Conservation (phyloP, 2,797 vertebrate species). For the Cryptoblepharus egeriae region DNA sequence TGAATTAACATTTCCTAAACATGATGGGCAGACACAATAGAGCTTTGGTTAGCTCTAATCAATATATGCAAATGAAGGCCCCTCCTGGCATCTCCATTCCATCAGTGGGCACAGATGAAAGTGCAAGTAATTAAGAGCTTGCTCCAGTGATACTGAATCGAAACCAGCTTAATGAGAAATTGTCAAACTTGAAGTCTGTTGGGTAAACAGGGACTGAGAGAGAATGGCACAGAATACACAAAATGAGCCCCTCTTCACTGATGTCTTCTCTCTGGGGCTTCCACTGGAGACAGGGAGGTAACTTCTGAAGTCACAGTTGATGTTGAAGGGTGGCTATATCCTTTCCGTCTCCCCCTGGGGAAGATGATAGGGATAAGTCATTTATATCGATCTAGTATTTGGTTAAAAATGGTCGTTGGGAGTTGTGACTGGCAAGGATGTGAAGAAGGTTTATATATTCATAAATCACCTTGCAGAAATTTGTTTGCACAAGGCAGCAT, state of each 20-base stretch:
- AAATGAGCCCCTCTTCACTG: not conserved
- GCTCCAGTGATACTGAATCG: slow-evolving; percentile 23
- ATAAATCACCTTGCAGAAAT: no score
- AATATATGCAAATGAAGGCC: slow-evolving; percentile 42
- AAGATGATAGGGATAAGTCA: not conserved
- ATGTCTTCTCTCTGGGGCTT: not conserved
- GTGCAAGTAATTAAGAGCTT: slow-evolving; percentile 45
- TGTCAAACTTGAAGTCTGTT: slow-evolving; percentile 32
- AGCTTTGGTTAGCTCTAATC: slow-evolving; percentile 32
- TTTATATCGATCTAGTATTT: not conserved
- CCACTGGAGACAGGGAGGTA: not conserved
- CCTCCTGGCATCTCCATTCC: slow-evolving; percentile 25
- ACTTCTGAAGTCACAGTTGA: not conserved
- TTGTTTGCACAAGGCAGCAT: no score
- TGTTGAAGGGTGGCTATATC: not conserved
- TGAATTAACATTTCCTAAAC: slow-evolving; percentile 45
- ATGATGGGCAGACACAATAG: slow-evolving; percentile 39
- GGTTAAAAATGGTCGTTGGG: not conserved
- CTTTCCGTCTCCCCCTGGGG: no score
- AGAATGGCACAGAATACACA: not conserved
- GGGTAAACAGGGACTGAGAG: slow-evolving; percentile 3
- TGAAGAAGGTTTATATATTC: no score
- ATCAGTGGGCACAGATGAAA: slow-evolving; percentile 41
- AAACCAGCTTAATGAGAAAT: slow-evolving; percentile 43
- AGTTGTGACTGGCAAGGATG: not conserved